Conservation (phyloP, 2,797 vertebrate species). For the Antrozous pallidus region DNA sequence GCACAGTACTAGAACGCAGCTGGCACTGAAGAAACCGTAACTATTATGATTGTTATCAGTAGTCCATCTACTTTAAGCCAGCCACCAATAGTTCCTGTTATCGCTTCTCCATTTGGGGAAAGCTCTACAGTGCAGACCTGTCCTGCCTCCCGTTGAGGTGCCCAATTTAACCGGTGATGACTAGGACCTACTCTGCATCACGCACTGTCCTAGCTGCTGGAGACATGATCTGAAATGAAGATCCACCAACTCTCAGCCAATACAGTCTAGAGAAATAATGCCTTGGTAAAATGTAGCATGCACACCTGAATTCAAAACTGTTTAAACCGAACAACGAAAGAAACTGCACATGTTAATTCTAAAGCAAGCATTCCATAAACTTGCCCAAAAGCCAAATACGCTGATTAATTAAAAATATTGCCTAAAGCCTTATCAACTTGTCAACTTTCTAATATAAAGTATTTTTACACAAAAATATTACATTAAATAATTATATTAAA, state of each 20-base stretch:
- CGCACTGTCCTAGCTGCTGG: neutral
- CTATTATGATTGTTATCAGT: no score
- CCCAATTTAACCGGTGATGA: neutral
- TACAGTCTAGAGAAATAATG: fast-evolving
- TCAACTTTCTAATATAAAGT: neutral
- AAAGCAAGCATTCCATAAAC: neutral
- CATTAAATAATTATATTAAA: neutral
- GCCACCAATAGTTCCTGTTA: neutral
- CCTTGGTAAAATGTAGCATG: neutral
- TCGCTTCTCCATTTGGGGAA: neutral
- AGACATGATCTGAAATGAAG: neutral
- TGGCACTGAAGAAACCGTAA: neutral
- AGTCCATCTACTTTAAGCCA: neutral
- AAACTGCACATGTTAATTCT: neutral
- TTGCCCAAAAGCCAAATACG: neutral
- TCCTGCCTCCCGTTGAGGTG: neutral
- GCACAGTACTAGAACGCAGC: neutral
- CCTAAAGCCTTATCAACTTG: neutral
- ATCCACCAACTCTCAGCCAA: neutral
- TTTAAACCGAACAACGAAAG: neutral
- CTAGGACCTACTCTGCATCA: neutral
- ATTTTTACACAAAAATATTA: neutral
- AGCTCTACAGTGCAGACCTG: neutral
- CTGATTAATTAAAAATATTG: neutral
- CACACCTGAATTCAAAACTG: neutral